Evolutionary conservation across 1,140 invertebrate species (phyloP).

Genomic region (Bombus picipes): DNA sequence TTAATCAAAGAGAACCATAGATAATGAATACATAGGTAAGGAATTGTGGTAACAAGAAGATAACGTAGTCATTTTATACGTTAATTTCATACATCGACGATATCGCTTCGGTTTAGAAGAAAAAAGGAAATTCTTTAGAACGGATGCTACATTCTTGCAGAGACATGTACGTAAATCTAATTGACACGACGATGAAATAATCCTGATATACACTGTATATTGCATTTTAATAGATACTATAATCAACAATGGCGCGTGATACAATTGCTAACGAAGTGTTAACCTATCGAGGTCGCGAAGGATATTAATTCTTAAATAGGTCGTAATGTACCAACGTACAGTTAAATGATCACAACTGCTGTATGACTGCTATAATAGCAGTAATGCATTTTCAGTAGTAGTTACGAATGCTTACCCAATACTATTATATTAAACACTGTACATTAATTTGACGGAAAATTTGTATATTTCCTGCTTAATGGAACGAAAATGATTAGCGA

Average conservation of each 20-base stretch:
- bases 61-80: too few species aligned
- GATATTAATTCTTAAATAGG: constrained; percentile 7
- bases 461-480: neutral
- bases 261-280: neutral
- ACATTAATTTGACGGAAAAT: neutral
- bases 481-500: neutral
- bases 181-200: neutral
- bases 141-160: neutral
- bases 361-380: neutral
- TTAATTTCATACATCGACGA: too few species aligned
- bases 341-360: neutral
- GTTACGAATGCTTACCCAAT: neutral
- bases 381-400: neutral
- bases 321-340: neutral
- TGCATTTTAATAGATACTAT: neutral
- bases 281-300: neutral
- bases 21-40: neutral
- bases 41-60: too few species aligned
- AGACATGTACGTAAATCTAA: neutral
- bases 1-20: neutral
- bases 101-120: too few species aligned
- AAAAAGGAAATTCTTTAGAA: too few species aligned
- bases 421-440: neutral
- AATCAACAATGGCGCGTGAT: neutral
- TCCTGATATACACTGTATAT: neutral